Base-by-base conservation (phyloP, 2,888 invertebrate species). In the Synergus gifuensis region DNA sequence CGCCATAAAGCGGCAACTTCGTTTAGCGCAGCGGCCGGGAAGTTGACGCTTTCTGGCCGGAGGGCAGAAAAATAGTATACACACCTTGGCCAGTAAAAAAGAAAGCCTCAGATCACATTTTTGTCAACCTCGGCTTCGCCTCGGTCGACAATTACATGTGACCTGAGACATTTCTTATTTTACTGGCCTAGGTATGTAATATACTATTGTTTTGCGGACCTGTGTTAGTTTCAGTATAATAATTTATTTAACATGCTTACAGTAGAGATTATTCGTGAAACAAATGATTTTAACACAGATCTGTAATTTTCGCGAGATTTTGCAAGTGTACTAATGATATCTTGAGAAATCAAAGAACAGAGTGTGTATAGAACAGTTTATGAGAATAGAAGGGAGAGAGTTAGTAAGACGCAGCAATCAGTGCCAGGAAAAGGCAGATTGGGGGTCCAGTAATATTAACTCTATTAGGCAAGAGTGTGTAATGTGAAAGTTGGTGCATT, bases 331-430 rank as follows among this genome's bases (percentile, higher is more conserved):
- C 36, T 73, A 73, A 73, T 73, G 73, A 54, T 58, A 73, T 73
- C 54, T 73, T 73, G 36, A 12, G 73, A 49, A 73, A 73, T 73
- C 73, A 54, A 18, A 73, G 73, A 58, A 73, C 46, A 58, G 9
- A 40, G 3, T 14, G 28, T 69, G 54, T 54, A 28, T 28, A 11
- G 12, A 73, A 73, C 54, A 73, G 49, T 73, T 54, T 58, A 73
- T 73, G n/a, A 54, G 54, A 54, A 40, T 4, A 73, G 54, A 54
- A 36, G 36, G 14, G 73, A n/a, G 73, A 49, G 36, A 73, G 28
- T 73, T 73, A 4, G 18, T 40, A 40, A 40, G 54, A 73, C 16
- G 36, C 5, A 54, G 54, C n/a, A 73, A 49, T 54, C 36, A 73
- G 28, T 69, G 36, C 11, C 54, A 73, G 16, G 54, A 73, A 58